Evolutionary conservation across 2,888 invertebrate species (phyloP).

Genomic region (Taphrorychus bicolor): DNA sequence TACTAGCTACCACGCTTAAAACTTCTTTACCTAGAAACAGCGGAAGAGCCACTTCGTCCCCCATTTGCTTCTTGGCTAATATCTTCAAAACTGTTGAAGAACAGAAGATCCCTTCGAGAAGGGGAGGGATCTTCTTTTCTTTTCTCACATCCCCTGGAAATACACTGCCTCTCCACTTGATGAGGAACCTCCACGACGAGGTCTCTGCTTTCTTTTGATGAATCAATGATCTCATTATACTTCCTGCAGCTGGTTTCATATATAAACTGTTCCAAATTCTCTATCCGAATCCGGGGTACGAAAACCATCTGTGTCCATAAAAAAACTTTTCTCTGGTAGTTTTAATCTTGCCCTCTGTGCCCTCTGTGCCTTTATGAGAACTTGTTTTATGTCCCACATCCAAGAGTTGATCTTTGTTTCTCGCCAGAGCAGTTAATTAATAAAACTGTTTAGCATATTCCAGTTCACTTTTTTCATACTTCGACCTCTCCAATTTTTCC

Average conservation of each 20-base stretch:
- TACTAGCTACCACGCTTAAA: slow-evolving; percentile 67
- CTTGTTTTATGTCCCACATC: slow-evolving; percentile 78
- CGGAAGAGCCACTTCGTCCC: slow-evolving; percentile 53
- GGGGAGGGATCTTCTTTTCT: slow-evolving; percentile 76
- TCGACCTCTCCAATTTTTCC: slow-evolving; percentile 74
- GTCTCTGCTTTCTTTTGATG: not conserved
- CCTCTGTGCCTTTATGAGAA: slow-evolving; percentile 69
- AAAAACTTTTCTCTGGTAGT: slow-evolving; percentile 44
- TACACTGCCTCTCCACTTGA: slow-evolving; percentile 37
- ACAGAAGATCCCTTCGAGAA: slow-evolving; percentile 75
- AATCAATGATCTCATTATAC: slow-evolving; percentile 70
- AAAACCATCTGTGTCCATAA: slow-evolving; percentile 50
- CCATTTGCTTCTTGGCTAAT: slow-evolving; percentile 59
- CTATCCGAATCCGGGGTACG: slow-evolving; percentile 70
- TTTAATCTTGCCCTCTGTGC: slow-evolving; percentile 55
- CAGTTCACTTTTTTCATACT: slow-evolving; percentile 62
- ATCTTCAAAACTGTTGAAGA: slow-evolving; percentile 75
- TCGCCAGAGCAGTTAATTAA: slow-evolving; percentile 83
- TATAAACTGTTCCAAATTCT: slow-evolving; percentile 85
- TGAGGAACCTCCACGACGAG: slow-evolving; percentile 69
- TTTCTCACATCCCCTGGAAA: slow-evolving; percentile 63
- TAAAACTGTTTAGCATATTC: slow-evolving; percentile 60
- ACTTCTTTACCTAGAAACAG: slow-evolving; percentile 65
- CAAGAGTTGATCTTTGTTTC: slow-evolving; percentile 82
- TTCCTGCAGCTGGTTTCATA: slow-evolving; percentile 82